phyloP scores from a whole-genome alignment of 1,140 invertebrate genomes.

The Bombus turneri region DNA sequence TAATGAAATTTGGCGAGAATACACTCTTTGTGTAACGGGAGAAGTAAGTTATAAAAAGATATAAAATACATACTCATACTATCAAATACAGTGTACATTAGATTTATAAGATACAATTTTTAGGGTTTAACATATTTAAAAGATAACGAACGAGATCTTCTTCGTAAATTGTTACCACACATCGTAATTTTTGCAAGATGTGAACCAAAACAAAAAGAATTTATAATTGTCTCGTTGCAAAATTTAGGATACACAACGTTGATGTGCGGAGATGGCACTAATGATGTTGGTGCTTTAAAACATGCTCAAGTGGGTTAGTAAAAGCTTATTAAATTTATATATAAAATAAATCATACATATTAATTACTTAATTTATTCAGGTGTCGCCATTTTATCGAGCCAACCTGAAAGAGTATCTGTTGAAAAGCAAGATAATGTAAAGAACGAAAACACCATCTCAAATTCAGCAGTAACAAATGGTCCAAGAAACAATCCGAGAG shows the following conservation, averaged over 20 bases:
- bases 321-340: neutral
- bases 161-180: constrained; percentile 90
- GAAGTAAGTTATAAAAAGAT: constrained; percentile 83
- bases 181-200: constrained; percentile 96
- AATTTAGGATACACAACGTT: constrained; percentile 93
- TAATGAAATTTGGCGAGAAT: constrained; percentile 86
- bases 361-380: constrained; percentile 80
- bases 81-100: no score
- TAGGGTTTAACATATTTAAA: constrained; percentile 89
- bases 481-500: constrained; percentile 70
- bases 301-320: constrained; percentile 95
- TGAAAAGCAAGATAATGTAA: constrained; percentile 74
- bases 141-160: constrained; percentile 85
- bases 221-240: constrained; percentile 95
- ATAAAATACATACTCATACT: constrained; percentile 4
- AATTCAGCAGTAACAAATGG: constrained; percentile 68
- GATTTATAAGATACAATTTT: constrained; percentile 60
- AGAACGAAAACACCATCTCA: constrained; percentile 42
- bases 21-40: constrained; percentile 97
- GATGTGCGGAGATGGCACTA: constrained; percentile 99
- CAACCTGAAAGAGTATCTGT: constrained; percentile 86
- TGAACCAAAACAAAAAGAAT: constrained; percentile 98
- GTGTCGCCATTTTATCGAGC: constrained; percentile 94
- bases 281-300: constrained; percentile 99
- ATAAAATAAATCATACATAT: neutral